A percentile compares a stretch with the other conserved stretches of the same genome.
Conservation (phyloP, 2,113 vertebrate species). For the Marcusenius ussheri region DNA sequence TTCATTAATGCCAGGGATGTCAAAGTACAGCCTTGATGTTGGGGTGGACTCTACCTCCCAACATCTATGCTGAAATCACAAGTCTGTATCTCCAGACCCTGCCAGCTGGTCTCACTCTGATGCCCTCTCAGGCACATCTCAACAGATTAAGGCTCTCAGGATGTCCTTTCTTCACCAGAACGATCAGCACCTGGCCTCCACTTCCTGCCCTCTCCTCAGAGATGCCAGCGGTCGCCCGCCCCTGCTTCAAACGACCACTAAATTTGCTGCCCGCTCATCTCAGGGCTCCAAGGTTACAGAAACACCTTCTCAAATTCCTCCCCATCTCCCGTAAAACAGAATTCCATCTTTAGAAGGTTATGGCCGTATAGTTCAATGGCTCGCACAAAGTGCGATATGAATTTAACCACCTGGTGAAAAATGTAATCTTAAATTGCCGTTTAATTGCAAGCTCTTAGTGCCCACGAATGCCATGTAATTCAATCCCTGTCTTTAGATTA, state of each 20-base stretch:
- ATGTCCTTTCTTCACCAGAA: not conserved
- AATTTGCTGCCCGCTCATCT: not conserved
- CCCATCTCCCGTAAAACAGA: constrained; percentile 42
- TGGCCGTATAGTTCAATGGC: constrained; percentile 73
- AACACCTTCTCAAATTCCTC: constrained; percentile 52
- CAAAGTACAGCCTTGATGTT: not conserved
- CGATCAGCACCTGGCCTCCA: not conserved
- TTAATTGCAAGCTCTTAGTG: constrained; percentile 65
- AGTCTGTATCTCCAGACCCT: not conserved
- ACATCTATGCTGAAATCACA: not conserved
- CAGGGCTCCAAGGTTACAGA: constrained; percentile 37
- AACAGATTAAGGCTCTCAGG: not conserved
- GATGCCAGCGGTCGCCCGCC: not conserved
- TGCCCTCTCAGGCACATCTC: not conserved
- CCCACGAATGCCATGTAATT: constrained; percentile 60
- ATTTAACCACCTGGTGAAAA: constrained; percentile 61
- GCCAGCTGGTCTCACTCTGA: not conserved
- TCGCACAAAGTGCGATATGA: constrained; percentile 55
- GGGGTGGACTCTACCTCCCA: not conserved
- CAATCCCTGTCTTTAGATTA: constrained; percentile 60
- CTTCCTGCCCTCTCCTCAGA: not conserved
- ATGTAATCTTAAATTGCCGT: constrained; percentile 66
- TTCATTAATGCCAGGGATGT: not conserved
- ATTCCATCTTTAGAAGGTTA: constrained; percentile 72
- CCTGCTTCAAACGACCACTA: not conserved